phyloP scores from a whole-genome alignment of 92 coral and sea anemone species.

The Hydrozoanthus gracilis region DNA sequence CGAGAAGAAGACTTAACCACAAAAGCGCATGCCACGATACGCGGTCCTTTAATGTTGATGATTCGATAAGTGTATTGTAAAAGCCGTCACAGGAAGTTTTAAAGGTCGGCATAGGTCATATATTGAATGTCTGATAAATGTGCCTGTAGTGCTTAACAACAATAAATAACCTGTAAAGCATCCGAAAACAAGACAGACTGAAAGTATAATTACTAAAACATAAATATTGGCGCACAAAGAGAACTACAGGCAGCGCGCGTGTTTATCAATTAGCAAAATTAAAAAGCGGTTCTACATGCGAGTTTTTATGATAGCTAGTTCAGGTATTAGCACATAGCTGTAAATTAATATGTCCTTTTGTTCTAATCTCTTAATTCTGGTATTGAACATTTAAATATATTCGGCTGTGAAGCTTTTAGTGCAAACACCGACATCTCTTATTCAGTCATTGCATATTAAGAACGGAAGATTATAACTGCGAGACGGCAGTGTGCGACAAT shows the following conservation, averaged over 20 bases:
- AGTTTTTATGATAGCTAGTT: background rate
- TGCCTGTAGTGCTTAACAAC: conserved; percentile 16
- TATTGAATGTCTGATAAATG: conserved; percentile 14
- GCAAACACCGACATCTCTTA: conserved; percentile 19
- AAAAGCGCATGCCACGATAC: background rate
- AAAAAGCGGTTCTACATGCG: conserved; percentile 7
- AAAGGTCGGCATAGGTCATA: conserved; percentile 28
- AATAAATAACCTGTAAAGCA: conserved; percentile 34
- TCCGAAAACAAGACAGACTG: background rate
- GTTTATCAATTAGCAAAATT: conserved; percentile 3
- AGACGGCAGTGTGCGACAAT: conserved; percentile 4
- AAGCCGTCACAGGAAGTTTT: background rate
- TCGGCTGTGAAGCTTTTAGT: background rate
- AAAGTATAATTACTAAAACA: conserved; percentile 9
- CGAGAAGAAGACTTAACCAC: too few relatives aligned
- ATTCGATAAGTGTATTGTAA: conserved; percentile 11
- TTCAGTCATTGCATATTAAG: background rate
- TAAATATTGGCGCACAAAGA: conserved; percentile 31
- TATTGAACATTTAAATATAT: conserved; percentile 25
- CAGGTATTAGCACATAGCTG: conserved; percentile 10
- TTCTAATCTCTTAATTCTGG: conserved; percentile 20
- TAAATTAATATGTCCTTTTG: conserved; percentile 22
- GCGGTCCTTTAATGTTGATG: background rate
- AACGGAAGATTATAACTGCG: background rate
- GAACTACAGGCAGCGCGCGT: background rate